Evolutionary conservation across 2,888 invertebrate genomes (phyloP), one percentile per base, ranked within the genome.

Genomic region (Drosophila tanythrix): DNA sequence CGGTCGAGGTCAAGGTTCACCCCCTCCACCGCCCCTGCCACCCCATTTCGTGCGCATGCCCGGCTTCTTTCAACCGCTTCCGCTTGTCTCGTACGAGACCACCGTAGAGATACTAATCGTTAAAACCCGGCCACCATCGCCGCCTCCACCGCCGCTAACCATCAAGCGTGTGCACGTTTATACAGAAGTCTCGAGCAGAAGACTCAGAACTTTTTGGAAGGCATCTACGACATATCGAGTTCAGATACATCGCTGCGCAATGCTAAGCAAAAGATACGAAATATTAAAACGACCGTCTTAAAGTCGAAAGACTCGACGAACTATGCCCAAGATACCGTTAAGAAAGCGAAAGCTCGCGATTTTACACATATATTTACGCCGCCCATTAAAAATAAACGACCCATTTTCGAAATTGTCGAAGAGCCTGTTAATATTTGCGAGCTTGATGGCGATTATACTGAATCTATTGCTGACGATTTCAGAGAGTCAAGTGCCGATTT

Each of bases 61-160:
- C 63, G 93, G 93, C 86, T 93, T 93, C 69, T 93, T 93, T 80
- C 92, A 93, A 91, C 93, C 93, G 60, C 85, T 93, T 70, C 93
- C 93, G 69, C 90, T 88, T 79, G 90, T 93, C 70, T 89, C 91
- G 80, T 93, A 93, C 70, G 93, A 93, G 83, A 93, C 93, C 46
- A 91, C 92, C 63, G 90, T 93, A 74, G 93, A 93, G 88, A 92
- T 93, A 75, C 85, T 93, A 70, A 87, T 93, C 40, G 82, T 92
- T 57, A 93, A 93, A 83, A 85, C 92, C 48, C 89, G 90, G 13
- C 91, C 90, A 46, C 92, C 91, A 50, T 89, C 90, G 57, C 93
- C 93, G 61, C 92, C 92, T 31, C 92, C 93, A 27, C 89, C 91
- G 40, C 90, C 92, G 33, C 91, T 91, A 36, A 90, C 90, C 38